Evolutionary conservation across 2,888 invertebrate genomes (phyloP), one percentile per base, ranked within the genome.

Genomic region (Nesidiocoris tenuis): DNA sequence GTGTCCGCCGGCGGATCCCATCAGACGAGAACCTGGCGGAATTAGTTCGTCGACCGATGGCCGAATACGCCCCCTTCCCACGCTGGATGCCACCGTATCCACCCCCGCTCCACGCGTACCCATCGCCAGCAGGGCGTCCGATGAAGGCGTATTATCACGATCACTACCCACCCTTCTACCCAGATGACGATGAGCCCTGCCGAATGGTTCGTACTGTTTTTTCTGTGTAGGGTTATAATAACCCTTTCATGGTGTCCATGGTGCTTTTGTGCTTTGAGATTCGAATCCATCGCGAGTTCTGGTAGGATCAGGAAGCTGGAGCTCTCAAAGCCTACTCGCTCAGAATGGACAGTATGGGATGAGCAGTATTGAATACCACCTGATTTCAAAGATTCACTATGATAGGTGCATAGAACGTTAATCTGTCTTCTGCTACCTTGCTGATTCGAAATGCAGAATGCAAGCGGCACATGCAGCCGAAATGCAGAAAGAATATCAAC

Each of bases 1-100:
- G 94, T 85, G 93, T 94, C 81, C 89, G 93, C 79, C 88, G 92
- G 82, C 90, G 93, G 82, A 91, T 91, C 80, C 93, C 94, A 80
- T 94, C 94, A 81, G 94, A 95, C 85, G 94, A 95, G 85, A 94
- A 94, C 83, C 87, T 94, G 82, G 88, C 89, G 83, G 86, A 86
- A 78, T 80, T 86, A 55, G 77, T 76, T 17, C 65, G 79, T 19
- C 82, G 85, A 72, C 80, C 81, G n/a, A 78, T 76, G 39, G 78
- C 76, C n/a, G 92, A 93, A 82, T 91, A 90, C 84, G 92, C 92
- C 72, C 93, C 93, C 78, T 91, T 92, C 84, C 91, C 92, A 80
- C 88, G 92, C 82, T 90, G 90, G 86, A 89, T 90, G 81, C 89
- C 90, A 22, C 80, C 81, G 66, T 77, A 78, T 57, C 77, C 74